Base-by-base conservation (phyloP, 2,888 invertebrate species). In the Drosophila diplacantha region DNA sequence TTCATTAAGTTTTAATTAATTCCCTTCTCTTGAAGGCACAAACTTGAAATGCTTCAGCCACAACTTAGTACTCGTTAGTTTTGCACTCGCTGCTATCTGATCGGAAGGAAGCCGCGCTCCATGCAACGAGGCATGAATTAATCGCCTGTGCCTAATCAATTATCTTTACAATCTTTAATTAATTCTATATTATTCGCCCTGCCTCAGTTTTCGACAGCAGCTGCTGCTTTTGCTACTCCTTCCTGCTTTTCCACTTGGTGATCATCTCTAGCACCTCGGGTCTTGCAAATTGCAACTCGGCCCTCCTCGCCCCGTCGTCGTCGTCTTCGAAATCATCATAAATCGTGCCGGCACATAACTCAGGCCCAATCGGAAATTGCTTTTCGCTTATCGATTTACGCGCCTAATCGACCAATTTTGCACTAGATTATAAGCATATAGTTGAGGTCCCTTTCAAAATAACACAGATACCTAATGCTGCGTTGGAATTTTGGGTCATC, bases 81-180 rank as follows among this genome's bases (percentile, higher is more conserved):
- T 29, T 39, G 41, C 37, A 50, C 64, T 65, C 57, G 49, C 20
- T 57, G 8, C n/a, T 51, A 31, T 46, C 59, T 65, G 72, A 60
- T 62, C 66, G 26, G 31, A 20, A 54, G 32, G 61, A 71, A 76
- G 44, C n/a, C n/a, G 44, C 44, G 14, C 44, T 31, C 5, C 44
- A 31, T 37, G 31, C 31, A 82, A 78, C 81, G 80, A 84, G 80
- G 76, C 78, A 75, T 46, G 85, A 85, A 87, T 87, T 88, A 87
- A 88, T 87, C 87, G 88, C 74, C 37, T 83, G 81, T 78, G 84
- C 81, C 87, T 88, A 88, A 88, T 88, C 87, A 87, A 87, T 88
- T 88, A 88, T 88, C 88, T 87, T 86, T 85, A 82, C 85, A 75
- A 88, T 88, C 88, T 88, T 88, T 88, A 88, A 88, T 88, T 88